Base-by-base conservation (phyloP, 2,888 invertebrate genomes). In the Metallyticus violacea region DNA sequence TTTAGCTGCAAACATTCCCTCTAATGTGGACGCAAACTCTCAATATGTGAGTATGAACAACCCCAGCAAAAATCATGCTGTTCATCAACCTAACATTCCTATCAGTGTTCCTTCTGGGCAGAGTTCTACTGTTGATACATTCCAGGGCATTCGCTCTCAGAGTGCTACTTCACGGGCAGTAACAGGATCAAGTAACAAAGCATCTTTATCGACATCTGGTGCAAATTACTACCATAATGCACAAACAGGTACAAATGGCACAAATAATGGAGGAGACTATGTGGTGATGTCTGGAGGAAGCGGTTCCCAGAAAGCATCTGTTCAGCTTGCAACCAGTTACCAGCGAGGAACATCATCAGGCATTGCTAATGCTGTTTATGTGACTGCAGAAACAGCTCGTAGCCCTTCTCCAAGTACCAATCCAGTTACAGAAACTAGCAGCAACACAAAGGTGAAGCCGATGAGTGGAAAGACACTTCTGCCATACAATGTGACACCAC, bases 401-500 rank as follows among this genome's bases (percentile, higher is more conserved):
- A 94, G 94, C 82, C 94, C 94, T 7, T 94, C 93, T 22, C 90
- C 1, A 91, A 93, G 79, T 93, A 94, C 25, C 89, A 26, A 77
- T 26, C 80, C 30, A 1, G 88, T 89, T 22, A 88, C 92, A 90
- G 30, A 91, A 90, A 29, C 15, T 7, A 85, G 85, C 79, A 84
- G 76, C 81, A 87, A 85, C 85, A 80, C 80, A 25, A 89, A 91
- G 90, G 87, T 89, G 87, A 90, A 89, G 87, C 88, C 88, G n/a
- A 86, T 90, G 30, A 88, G 88, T 85, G 93, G 93, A 25, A 95
- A 97, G 91, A 96, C 96, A 89, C 92, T 97, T 85, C 92, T 98
- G 89, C 97, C 97, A 0, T 97, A 97, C 90, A 97, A 96, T 91
- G 96, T 98, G 29, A 97, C 97, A 81, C 97, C 97, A 78, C 97